Conservation (phyloP, 2,797 vertebrate species). For the Myoxocephalus aenaeus region DNA sequence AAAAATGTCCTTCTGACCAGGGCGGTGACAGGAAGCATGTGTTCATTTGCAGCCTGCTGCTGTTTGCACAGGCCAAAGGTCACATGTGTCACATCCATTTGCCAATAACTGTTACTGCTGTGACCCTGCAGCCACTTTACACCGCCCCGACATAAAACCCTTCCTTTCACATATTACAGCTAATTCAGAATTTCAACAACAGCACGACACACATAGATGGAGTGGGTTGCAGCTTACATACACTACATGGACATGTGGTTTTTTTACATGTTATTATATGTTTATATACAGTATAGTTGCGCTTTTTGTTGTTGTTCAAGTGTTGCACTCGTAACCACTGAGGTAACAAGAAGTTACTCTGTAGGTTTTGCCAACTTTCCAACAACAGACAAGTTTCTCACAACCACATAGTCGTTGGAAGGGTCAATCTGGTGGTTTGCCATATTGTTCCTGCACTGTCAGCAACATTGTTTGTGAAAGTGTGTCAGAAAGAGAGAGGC, state of each 20-base stretch:
- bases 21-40: slow-evolving; percentile 78
- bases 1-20: slow-evolving; percentile 65
- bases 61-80: slow-evolving; percentile 68
- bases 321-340: not conserved
- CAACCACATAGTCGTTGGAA: not conserved
- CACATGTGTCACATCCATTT: slow-evolving; percentile 66
- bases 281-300: not conserved
- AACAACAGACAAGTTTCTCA: slow-evolving; percentile 13
- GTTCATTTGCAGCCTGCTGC: slow-evolving; percentile 73
- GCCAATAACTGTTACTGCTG: slow-evolving; percentile 50
- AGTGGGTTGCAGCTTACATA: not conserved
- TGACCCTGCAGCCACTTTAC: slow-evolving; percentile 53
- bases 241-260: not conserved
- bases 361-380: not conserved
- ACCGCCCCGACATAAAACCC: slow-evolving; percentile 1
- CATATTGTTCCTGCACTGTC: slow-evolving; percentile 34
- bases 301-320: not conserved
- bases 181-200: slow-evolving; percentile 16
- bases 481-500: slow-evolving; percentile 32
- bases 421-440: slow-evolving; percentile 19
- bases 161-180: slow-evolving; percentile 34
- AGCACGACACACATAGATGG: not conserved
- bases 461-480: slow-evolving; percentile 39
- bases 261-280: not conserved
- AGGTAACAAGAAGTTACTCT: not conserved